phyloP scores from a whole-genome alignment of 2,888 invertebrate species.

The Agonopterix heracliana region DNA sequence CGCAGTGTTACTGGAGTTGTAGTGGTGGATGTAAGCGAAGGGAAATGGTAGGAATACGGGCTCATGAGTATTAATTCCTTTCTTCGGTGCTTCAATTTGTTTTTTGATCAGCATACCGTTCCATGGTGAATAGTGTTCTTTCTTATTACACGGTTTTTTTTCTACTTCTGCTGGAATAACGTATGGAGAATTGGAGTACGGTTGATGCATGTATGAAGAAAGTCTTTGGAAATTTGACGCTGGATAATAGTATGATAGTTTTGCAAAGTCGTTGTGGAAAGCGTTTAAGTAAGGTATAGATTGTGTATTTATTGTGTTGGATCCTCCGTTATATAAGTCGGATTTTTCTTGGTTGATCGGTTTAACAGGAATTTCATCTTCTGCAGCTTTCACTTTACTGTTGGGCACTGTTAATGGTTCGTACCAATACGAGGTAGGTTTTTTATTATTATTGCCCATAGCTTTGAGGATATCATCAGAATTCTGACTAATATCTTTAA shows the following conservation, averaged over 20 bases:
- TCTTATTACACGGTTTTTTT: too few species aligned
- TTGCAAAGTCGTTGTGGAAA: slow-evolving; percentile 27
- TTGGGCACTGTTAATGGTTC: slow-evolving; percentile 24
- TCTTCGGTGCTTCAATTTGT: not conserved
- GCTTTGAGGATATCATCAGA: not conserved
- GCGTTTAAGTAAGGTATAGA: not conserved
- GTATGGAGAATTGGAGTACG: not conserved
- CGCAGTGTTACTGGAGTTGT: slow-evolving; percentile 27
- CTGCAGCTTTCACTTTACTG: not conserved
- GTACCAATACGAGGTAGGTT: slow-evolving; percentile 38
- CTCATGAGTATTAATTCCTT: slow-evolving; percentile 13
- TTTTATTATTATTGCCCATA: slow-evolving; percentile 7
- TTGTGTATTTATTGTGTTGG: not conserved
- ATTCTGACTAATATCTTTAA: slow-evolving; percentile 9
- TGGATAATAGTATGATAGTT: slow-evolving; percentile 47
- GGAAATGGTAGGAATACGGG: slow-evolving; percentile 40
- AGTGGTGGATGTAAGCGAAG: slow-evolving; percentile 37
- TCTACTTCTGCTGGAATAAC: not conserved
- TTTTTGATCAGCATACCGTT: not conserved
- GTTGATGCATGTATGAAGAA: slow-evolving; percentile 37
- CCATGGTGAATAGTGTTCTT: too few species aligned
- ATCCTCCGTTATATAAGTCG: not conserved
- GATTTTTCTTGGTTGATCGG: not conserved
- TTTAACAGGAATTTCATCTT: not conserved
- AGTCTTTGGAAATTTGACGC: slow-evolving; percentile 40